These are phyloP conservation scores for Osmerus mordax DNA, from an alignment of 2,113 vertebrate genomes.

Conservation along the genomic window DNA sequence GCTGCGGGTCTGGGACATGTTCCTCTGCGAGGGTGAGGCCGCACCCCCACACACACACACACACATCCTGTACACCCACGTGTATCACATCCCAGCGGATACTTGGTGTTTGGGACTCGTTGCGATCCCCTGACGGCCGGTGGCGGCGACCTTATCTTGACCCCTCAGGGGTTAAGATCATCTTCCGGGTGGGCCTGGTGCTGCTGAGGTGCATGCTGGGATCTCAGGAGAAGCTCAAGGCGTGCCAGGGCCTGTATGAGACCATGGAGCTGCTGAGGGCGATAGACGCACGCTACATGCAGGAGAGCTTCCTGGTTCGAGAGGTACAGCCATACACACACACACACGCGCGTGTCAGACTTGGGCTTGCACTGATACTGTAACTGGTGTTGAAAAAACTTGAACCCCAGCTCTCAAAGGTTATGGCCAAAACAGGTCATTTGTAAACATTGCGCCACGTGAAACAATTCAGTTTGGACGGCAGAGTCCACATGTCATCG, in stretches of 20 bases:
- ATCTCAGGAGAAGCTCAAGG: conserved; percentile 88
- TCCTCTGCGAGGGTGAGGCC: conserved; percentile 89
- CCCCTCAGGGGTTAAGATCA: conserved; percentile 87
- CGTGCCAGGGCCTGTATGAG: conserved; percentile 91
- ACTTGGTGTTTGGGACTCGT: no score
- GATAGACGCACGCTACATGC: conserved; percentile 85
- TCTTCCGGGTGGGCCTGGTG: conserved; percentile 92
- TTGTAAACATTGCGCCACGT: no score
- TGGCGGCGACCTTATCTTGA: not conserved
- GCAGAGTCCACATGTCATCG: no score
- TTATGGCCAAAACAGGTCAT: no score
- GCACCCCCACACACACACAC: conserved; percentile 2
- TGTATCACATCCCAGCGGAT: no score
- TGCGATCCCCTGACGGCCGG: no score
- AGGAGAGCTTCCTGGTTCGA: conserved; percentile 85
- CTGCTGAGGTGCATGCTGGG: conserved; percentile 88
- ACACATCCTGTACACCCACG: not conserved
- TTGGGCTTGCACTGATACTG: not conserved
- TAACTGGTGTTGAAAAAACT: no score
- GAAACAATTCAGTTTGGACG: no score
- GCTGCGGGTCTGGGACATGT: conserved; percentile 97
- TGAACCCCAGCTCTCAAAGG: no score
- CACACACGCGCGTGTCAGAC: not conserved
- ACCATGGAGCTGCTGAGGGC: conserved; percentile 87
- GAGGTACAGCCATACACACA: conserved; percentile 74